These are phyloP conservation scores for Hydropsyche tenuis DNA, from an alignment of 1,140 invertebrate species.

Conservation along the genomic window DNA sequence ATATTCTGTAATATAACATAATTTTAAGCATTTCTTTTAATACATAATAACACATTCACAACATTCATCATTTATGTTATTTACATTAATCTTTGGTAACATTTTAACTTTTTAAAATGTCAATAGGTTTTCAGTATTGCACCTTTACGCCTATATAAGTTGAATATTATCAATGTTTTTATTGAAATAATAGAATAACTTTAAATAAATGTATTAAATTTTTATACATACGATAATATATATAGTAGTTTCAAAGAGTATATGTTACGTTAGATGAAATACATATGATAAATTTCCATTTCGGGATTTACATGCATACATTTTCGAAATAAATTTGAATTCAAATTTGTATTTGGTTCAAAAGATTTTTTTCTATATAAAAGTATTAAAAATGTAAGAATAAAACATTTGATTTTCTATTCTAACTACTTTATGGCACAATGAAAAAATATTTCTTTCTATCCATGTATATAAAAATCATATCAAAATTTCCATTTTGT, in stretches of 20 bases:
- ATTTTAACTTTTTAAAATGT: background rate
- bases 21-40: conserved; percentile 13
- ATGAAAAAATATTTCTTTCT: conserved; percentile 45
- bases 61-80: conserved; percentile 26
- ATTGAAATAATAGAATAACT: no score
- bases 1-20: conserved; percentile 12
- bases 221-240: no score
- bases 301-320: background rate
- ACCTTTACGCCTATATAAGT: no score
- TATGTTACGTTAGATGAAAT: no score
- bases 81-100: conserved; percentile 31
- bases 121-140: no score
- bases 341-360: background rate
- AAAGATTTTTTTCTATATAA: conserved; percentile 3
- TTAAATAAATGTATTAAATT: no score
- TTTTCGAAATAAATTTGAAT: no score
- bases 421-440: conserved; percentile 43
- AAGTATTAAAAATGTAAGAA: conserved; percentile 30
- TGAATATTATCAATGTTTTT: no score
- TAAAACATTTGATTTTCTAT: conserved; percentile 13
- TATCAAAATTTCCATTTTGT: conserved; percentile 22
- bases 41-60: conserved; percentile 4
- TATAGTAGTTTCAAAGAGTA: no score
- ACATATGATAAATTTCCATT: no score
- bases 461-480: conserved; percentile 25